phyloP scores from a whole-genome alignment of 2,797 vertebrate species.

The Brachymystax lenok region DNA sequence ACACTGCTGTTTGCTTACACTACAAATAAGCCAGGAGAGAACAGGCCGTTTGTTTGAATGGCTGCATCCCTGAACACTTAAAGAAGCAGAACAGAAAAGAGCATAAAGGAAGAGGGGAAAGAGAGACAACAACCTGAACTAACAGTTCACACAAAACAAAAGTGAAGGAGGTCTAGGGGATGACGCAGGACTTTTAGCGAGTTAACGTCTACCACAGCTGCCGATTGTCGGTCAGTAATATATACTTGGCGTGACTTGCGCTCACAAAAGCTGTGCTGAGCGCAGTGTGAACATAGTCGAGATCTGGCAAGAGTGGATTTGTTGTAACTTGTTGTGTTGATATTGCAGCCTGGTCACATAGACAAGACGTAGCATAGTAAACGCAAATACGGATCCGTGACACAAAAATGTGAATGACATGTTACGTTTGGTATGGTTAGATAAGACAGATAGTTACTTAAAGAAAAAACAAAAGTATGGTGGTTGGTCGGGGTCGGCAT shows the following conservation, averaged over 20 bases:
- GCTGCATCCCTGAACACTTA: neutral
- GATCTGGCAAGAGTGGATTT: too few relatives aligned
- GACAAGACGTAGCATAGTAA: too few relatives aligned
- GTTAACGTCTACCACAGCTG: slow-evolving; percentile 27
- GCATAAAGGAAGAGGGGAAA: neutral
- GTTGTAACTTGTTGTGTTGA: too few relatives aligned
- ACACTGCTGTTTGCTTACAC: slow-evolving; percentile 1
- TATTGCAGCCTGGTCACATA: too few relatives aligned
- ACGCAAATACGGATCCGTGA: too few relatives aligned
- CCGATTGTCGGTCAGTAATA: neutral
- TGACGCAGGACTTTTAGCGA: neutral
- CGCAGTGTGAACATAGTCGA: too few relatives aligned
- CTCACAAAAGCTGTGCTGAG: neutral
- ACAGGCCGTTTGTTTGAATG: neutral
- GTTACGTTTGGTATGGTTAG: too few relatives aligned
- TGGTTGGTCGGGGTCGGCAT: too few relatives aligned
- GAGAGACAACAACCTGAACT: neutral
- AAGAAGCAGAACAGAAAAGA: neutral
- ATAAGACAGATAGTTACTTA: too few relatives aligned
- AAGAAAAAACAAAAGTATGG: too few relatives aligned
- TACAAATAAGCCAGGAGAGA: neutral
- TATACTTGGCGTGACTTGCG: neutral
- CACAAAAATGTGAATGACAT: too few relatives aligned
- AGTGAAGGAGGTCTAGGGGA: neutral
- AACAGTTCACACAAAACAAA: neutral